Conservation (phyloP, 2,113 vertebrate species). For the Vicugna pacos region DNA sequence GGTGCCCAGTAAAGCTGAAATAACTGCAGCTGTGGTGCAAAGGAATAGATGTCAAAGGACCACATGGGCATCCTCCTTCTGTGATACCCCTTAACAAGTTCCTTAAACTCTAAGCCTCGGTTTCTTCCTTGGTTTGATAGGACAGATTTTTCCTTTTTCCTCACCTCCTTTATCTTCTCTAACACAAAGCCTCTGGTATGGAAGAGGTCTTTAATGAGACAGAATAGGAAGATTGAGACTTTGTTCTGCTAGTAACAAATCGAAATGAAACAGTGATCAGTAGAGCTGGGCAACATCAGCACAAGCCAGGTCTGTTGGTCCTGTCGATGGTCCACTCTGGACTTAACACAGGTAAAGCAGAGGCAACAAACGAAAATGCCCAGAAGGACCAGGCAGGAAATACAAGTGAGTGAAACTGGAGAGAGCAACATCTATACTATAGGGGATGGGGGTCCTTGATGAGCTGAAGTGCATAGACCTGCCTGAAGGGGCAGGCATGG, state of each 20-base stretch:
- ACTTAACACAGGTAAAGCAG: not conserved
- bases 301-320: not conserved
- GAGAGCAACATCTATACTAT: not conserved
- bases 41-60: not conserved
- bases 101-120: not conserved
- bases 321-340: not conserved
- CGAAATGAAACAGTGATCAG: not conserved
- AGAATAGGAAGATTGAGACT: not conserved
- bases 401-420: not conserved
- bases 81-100: not conserved
- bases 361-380: not conserved
- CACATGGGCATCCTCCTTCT: not conserved
- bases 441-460: not conserved
- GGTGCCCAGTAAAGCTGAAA: not conserved
- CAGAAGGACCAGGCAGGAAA: not conserved
- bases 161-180: slow-evolving; percentile 1
- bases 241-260: not conserved
- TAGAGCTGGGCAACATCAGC: not conserved
- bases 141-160: not conserved
- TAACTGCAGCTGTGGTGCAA: accelerated
- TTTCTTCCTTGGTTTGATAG: not conserved
- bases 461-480: not conserved
- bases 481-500: not conserved
- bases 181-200: not conserved
- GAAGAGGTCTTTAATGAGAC: slow-evolving; percentile 26